Evolutionary conservation across 2,888 invertebrate species (phyloP).

Genomic region (Arrhopalites spinosus): DNA sequence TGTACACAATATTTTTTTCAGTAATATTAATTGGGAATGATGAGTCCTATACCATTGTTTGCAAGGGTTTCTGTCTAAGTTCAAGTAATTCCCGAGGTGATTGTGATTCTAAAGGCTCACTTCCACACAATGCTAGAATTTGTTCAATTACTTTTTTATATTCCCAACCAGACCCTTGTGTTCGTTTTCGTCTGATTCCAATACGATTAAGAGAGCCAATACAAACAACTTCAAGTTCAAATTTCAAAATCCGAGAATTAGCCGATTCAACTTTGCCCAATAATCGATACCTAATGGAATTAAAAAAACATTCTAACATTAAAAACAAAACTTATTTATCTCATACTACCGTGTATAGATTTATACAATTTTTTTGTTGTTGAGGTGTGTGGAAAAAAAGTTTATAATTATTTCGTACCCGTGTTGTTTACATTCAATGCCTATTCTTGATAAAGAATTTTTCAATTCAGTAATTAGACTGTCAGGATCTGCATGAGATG

Average conservation of each 20-base stretch:
- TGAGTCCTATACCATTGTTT: conserved; percentile 28
- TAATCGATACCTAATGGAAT: conserved; percentile 47
- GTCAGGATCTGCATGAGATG: conserved; percentile 52
- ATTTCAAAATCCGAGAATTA: conserved; percentile 40
- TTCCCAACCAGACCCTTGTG: conserved; percentile 79
- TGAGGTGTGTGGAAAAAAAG: too few relatives aligned
- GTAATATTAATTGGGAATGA: too few relatives aligned
- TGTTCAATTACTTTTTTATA: conserved; percentile 80
- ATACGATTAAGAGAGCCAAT: conserved; percentile 50
- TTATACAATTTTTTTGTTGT: not conserved
- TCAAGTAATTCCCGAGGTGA: not conserved
- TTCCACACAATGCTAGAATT: conserved; percentile 63
- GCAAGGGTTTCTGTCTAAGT: not conserved
- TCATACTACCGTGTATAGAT: not conserved
- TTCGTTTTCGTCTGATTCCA: conserved; percentile 67
- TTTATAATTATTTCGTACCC: conserved; percentile 43
- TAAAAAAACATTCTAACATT: conserved; percentile 17
- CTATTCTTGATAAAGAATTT: conserved; percentile 48
- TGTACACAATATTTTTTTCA: too few relatives aligned
- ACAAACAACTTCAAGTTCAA: conserved; percentile 55
- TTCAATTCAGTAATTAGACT: conserved; percentile 51
- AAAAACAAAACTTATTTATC: not conserved
- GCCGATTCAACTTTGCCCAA: conserved; percentile 45
- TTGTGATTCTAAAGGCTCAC: conserved; percentile 10
- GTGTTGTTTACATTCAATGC: conserved; percentile 53